phyloP scores from a whole-genome alignment of 1,140 invertebrate genomes.

The Rhizoglyphus robini region DNA sequence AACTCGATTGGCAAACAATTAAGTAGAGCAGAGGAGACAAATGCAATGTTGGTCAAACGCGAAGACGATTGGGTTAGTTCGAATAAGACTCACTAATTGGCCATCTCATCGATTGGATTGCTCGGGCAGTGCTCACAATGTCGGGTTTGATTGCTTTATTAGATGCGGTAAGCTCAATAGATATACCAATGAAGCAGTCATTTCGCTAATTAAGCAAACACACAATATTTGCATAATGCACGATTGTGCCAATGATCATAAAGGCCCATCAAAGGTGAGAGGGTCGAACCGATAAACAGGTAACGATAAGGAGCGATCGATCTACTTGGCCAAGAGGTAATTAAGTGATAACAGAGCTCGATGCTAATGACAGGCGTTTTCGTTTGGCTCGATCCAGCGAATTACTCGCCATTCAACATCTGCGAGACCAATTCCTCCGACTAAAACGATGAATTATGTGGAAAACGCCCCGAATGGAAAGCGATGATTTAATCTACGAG shows the following conservation, averaged over 20 bases:
- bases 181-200: not conserved
- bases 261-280: too few species aligned
- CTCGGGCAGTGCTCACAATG: too few species aligned
- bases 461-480: not conserved
- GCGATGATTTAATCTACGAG: slow-evolving; percentile 12
- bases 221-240: too few species aligned
- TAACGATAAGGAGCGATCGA: not conserved
- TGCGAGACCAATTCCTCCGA: not conserved
- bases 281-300: not conserved
- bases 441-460: not conserved
- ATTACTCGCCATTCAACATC: not conserved
- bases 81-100: too few species aligned
- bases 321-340: not conserved
- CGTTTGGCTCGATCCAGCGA: not conserved
- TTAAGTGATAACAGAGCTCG: not conserved
- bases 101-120: too few species aligned
- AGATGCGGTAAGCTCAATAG: not conserved
- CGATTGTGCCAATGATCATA: too few species aligned
- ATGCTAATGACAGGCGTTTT: not conserved
- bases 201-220: too few species aligned
- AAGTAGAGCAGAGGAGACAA: too few species aligned
- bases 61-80: too few species aligned
- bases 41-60: too few species aligned
- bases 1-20: too few species aligned
- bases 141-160: too few species aligned